Evolutionary conservation across 2,797 vertebrate genomes (phyloP).

Genomic region (Halcyon smyrnensis): DNA sequence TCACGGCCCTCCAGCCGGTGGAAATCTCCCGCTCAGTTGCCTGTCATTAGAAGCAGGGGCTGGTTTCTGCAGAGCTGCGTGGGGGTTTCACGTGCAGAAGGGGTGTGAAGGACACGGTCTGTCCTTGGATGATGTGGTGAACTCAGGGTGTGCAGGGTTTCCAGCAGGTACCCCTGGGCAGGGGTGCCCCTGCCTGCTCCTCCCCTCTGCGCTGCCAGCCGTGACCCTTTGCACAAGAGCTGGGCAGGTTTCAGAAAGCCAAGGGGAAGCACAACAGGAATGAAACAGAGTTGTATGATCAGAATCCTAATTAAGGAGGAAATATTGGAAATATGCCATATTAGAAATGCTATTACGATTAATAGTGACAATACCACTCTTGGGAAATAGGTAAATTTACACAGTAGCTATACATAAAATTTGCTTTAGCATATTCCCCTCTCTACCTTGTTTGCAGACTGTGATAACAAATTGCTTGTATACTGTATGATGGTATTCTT

Average conservation of each 20-base stretch:
- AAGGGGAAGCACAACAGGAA: conserved; percentile 3
- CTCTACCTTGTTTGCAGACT: conserved; percentile 63
- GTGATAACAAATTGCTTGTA: conserved; percentile 67
- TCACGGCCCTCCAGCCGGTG: accelerated
- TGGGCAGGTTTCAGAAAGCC: conserved; percentile 6
- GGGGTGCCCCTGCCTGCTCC: not conserved
- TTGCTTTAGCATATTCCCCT: conserved; percentile 63
- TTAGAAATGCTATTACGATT: conserved; percentile 69
- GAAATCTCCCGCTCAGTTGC: accelerated
- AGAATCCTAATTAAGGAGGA: conserved; percentile 72
- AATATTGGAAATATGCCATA: conserved; percentile 77
- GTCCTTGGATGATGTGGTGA: not conserved
- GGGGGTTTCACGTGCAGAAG: not conserved
- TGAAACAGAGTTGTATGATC: conserved; percentile 17
- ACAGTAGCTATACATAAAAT: conserved; percentile 75
- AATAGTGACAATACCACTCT: conserved; percentile 70
- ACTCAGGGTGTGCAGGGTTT: not conserved
- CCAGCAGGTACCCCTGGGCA: accelerated
- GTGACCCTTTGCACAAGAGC: not conserved
- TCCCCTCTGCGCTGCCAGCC: not conserved
- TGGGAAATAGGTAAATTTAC: conserved; percentile 75
- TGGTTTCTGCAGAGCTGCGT: not conserved
- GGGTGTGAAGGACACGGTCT: not conserved
- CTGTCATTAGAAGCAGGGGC: not conserved
- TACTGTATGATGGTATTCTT: not conserved